Conservation (phyloP, 2,113 vertebrate genomes). For the Pipa parva region DNA sequence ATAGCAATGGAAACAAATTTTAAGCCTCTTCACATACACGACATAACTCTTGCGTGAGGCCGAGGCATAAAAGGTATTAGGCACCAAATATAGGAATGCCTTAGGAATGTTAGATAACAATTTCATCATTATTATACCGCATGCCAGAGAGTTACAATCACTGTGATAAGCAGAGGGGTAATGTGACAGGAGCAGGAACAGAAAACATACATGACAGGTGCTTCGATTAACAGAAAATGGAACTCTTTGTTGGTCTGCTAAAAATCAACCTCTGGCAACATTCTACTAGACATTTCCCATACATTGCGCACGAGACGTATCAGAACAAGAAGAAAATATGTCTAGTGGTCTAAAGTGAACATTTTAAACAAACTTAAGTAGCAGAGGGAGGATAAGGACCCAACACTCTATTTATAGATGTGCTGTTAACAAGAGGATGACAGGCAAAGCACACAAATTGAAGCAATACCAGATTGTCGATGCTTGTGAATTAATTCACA, state of each 20-base stretch:
- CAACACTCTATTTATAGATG: conserved; percentile 22
- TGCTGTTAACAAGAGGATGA: conserved; percentile 29
- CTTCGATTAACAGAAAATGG: conserved; percentile 54
- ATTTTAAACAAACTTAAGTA: background rate
- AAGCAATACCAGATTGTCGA: background rate
- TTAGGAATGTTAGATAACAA: conserved; percentile 82
- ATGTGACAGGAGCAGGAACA: conserved; percentile 54
- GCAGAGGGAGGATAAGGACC: conserved; percentile 8
- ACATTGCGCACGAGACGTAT: background rate
- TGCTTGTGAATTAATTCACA: background rate
- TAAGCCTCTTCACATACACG: conserved; percentile 71
- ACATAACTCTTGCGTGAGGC: conserved; percentile 75
- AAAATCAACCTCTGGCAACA: background rate
- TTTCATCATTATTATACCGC: conserved; percentile 74
- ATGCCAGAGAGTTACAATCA: conserved; percentile 68
- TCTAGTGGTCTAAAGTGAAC: background rate
- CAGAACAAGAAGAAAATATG: background rate
- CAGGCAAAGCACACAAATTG: conserved; percentile 9
- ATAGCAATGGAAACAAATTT: conserved; percentile 70
- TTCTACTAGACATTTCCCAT: background rate
- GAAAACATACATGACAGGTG: conserved; percentile 58
- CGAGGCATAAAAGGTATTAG: conserved; percentile 76
- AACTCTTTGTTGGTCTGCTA: conserved; percentile 40
- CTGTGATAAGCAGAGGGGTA: conserved; percentile 65
- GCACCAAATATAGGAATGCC: conserved; percentile 68